Base-by-base conservation (phyloP, 2,113 vertebrate genomes). In the Myiopsitta monachus region DNA sequence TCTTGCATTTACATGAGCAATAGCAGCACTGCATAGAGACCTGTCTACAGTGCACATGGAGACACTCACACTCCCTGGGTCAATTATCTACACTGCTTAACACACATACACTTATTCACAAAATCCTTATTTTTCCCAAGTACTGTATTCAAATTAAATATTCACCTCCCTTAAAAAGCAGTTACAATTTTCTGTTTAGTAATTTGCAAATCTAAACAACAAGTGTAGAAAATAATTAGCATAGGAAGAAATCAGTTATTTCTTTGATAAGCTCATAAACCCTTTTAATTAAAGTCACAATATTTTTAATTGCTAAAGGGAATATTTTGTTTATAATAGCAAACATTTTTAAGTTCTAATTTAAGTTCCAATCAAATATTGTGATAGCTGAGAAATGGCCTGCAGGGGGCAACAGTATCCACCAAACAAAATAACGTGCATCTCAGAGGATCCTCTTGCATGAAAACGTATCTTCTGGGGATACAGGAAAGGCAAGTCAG, bases 401-500 rank as follows among this genome's bases (percentile, higher is more conserved):
- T 97, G 96, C 79, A 96, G 97, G 84, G 96, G 96, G 95, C 96
- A 97, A 91, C 67, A 97, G 87, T 64, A 97, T 73, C 84, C 95
- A 94, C 80, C 46, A 84, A 93, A 94, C 69, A 87, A 95, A 94
- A 87, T 73, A 77, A 88, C 5, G 18, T 8, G 8, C 41, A 2
- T 64, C 63, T 86, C 51, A 36, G 52, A 90, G 47, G 44, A 83
- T 89, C 88, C 87, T 41, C 69, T 73, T 72, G 24, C n/a, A 23
- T 63, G 62, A 83, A 80, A 83, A 88, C 10, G 3, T 21, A 31
- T 22, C 27, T 85, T 81, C 39, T n/a, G 66, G 26, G 39, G 72
- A 64, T 66, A 66, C 7, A 61, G 30, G 17, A 67, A 73, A 78
- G 44, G 16, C 70, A 87, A 67, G 28, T 28, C 41, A 91, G 23